phyloP scores from a whole-genome alignment of 2,888 invertebrate genomes.

The Panzeria rudis region DNA sequence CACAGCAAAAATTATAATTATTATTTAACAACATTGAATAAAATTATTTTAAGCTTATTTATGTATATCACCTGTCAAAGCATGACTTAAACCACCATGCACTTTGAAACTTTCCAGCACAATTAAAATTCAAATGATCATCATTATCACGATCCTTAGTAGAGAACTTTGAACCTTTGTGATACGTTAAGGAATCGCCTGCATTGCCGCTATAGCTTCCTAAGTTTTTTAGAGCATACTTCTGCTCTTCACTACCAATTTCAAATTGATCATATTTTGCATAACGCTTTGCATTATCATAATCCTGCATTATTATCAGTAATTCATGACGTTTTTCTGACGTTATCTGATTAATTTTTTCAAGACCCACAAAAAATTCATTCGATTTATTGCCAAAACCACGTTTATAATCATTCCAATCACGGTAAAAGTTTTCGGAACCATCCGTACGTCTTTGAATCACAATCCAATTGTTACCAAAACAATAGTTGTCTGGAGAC shows the following conservation, averaged over 20 bases:
- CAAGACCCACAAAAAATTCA: conserved; percentile 89
- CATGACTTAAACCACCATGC: conserved; percentile 91
- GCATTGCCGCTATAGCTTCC: conserved; percentile 87
- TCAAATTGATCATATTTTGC: conserved; percentile 87
- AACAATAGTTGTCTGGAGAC: conserved; percentile 79
- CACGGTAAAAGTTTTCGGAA: conserved; percentile 86
- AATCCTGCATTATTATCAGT: conserved; percentile 87
- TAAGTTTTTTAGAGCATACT: conserved; percentile 87
- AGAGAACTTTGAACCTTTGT: conserved; percentile 88
- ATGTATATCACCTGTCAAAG: conserved; percentile 85
- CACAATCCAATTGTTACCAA: conserved; percentile 87
- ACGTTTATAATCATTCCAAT: conserved; percentile 87
- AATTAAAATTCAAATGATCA: conserved; percentile 86
- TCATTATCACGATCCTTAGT: conserved; percentile 88
- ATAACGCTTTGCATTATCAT: conserved; percentile 85
- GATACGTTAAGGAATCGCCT: conserved; percentile 88
- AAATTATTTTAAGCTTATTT: background rate
- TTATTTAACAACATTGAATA: background rate
- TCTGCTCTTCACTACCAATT: conserved; percentile 87
- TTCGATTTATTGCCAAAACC: conserved; percentile 89
- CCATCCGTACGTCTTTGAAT: conserved; percentile 88
- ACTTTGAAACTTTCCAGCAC: conserved; percentile 87
- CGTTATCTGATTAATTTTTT: conserved; percentile 85
- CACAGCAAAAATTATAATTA: background rate
- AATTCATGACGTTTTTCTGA: conserved; percentile 84